Conservation (phyloP, 2,113 vertebrate species). For the Pituophis catenifer region DNA sequence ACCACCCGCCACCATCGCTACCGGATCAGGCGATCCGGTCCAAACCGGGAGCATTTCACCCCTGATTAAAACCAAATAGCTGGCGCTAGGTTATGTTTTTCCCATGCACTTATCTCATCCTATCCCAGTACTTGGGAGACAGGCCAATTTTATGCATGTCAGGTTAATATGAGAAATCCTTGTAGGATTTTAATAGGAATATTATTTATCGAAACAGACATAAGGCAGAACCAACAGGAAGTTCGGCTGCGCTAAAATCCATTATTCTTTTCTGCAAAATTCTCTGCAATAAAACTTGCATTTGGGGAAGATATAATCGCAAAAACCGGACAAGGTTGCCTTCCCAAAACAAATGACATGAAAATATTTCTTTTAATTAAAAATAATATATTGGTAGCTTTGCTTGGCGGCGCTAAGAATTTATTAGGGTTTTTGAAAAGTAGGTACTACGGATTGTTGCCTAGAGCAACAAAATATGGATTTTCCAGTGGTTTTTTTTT, state of each 20-base stretch:
- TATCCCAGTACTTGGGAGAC: not conserved
- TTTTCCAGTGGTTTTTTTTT: not conserved
- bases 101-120: not conserved
- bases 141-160: not conserved
- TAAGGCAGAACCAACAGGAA: not conserved
- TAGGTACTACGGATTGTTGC: not conserved
- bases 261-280: not conserved
- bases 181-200: not conserved
- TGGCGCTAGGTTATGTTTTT: not conserved
- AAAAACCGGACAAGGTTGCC: not conserved
- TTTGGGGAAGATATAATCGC: not conserved
- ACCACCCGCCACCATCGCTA: too few relatives aligned
- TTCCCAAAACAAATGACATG: not conserved
- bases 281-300: not conserved
- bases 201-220: not conserved
- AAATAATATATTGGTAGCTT: not conserved
- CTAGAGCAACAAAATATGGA: not conserved
- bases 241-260: not conserved
- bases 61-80: not conserved
- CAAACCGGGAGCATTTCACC: too few relatives aligned
- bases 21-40: too few relatives aligned
- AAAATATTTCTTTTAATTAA: not conserved
- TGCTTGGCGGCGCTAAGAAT: not conserved
- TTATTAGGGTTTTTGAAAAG: not conserved
- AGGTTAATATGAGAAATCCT: not conserved